Evolutionary conservation across 2,113 vertebrate genomes (phyloP).

Genomic region (Alaudala cheleensis): DNA sequence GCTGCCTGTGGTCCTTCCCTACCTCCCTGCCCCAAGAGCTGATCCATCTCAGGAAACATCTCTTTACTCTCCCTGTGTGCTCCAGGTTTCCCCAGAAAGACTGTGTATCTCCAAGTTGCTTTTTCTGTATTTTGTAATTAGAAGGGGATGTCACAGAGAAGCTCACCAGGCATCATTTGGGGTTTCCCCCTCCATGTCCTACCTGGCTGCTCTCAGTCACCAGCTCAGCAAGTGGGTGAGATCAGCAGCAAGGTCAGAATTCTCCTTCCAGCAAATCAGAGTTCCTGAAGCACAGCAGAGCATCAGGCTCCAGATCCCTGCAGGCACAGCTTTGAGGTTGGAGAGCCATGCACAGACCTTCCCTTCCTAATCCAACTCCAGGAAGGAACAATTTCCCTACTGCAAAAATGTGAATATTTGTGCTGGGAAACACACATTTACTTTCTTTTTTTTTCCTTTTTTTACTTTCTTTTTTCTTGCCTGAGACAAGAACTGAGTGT

Average conservation of each 20-base stretch:
- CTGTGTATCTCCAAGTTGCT: neutral
- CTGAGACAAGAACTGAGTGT: neutral
- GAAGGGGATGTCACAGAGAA: neutral
- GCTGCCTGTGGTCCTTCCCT: neutral
- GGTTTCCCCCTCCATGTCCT: neutral
- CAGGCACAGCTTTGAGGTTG: fast-evolving
- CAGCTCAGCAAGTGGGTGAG: neutral
- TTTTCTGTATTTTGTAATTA: neutral
- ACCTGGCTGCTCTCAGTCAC: neutral
- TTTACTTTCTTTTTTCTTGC: neutral
- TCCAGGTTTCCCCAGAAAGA: neutral
- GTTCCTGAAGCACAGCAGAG: neutral
- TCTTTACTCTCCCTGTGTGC: neutral
- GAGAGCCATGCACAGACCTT: neutral
- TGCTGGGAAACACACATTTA: neutral
- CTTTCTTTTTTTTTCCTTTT: neutral
- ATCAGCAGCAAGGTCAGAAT: neutral
- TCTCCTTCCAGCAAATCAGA: neutral
- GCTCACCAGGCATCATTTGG: neutral
- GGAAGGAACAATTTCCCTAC: neutral
- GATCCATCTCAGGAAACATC: neutral
- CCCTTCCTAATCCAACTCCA: neutral
- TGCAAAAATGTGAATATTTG: neutral
- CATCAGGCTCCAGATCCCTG: neutral
- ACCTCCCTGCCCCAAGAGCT: neutral